Conservation (phyloP, 2,797 vertebrate species). For the Myotis daubentonii region DNA sequence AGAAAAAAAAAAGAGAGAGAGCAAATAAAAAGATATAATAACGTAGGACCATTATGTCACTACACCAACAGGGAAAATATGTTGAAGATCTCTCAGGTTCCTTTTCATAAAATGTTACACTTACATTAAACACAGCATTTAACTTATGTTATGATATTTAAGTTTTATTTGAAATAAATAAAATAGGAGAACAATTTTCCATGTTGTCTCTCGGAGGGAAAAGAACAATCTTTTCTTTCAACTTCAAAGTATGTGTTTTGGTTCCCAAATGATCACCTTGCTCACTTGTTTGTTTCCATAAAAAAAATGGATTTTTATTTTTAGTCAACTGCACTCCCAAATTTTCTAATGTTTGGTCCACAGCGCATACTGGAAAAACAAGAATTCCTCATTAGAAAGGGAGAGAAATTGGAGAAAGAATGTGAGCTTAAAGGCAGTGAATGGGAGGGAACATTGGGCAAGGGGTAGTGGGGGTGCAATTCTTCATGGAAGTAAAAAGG, state of each 20-base stretch:
- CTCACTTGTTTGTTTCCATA: slow-evolving; percentile 35
- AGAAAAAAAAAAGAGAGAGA: background rate
- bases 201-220: background rate
- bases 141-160: background rate
- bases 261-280: background rate
- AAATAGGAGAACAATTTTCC: background rate
- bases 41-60: fast-evolving
- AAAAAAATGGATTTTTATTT: slow-evolving; percentile 46
- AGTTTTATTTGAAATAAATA: slow-evolving; percentile 21
- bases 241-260: background rate
- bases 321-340: slow-evolving; percentile 35
- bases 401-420: background rate
- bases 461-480: background rate
- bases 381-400: background rate
- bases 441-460: background rate
- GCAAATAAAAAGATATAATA: background rate
- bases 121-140: background rate
- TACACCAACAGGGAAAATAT: background rate
- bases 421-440: background rate
- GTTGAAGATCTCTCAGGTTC: background rate
- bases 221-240: slow-evolving; percentile 38
- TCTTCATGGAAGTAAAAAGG: background rate
- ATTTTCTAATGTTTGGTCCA: slow-evolving; percentile 46
- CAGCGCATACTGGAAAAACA: slow-evolving; percentile 11
- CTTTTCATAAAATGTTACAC: background rate